Base-by-base conservation (phyloP, 2,797 vertebrate species). In the Acipenser transmontanus region DNA sequence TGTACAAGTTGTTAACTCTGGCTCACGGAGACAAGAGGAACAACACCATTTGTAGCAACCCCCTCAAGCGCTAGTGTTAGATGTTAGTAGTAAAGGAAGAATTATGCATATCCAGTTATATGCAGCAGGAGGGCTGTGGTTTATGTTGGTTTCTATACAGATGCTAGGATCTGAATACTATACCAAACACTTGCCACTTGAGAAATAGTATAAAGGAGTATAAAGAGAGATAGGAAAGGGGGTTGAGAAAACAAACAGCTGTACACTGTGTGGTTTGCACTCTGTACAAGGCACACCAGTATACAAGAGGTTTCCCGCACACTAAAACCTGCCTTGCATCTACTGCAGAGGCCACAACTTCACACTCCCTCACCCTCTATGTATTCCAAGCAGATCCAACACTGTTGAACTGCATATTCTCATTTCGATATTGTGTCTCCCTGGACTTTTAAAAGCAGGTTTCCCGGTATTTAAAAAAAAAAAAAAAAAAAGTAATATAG, bases 101-200 rank as follows among this genome's bases (percentile, higher is more conserved):
- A 75, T 79, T 83, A 85, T 80, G 79, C 83, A 84, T 77, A 82
- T 81, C 49, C 7, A 74, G 65, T 72, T 50, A 82, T 84, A 78
- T 74, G 78, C 79, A 80, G 70, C 76, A 76, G 81, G 78, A 78
- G 3, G 34, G 34, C 62, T 64, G 79, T 81, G 76, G 77, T 83
- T 84, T 78, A 71, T 83, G 74, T 78, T 85, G 86, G 85, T 84
- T 82, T 85, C 69, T 83, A 89, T 86, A 76, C 82, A 86, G 84
- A 89, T 86, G 74, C 73, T 69, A 75, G 8, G 68, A 85, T 88
- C 85, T 87, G 84, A 78, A 91, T 85, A 76, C 71, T 78, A 68
- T 85, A 83, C 82, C 89, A 84, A 87, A 75, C 81, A 85, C 80
- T 87, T 83, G 86, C 81, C 76, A 77, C 84, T 88, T 86, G 81